These are phyloP conservation scores for Pyrgus malvae DNA, from an alignment of 2,888 invertebrate species.

Conservation along the genomic window DNA sequence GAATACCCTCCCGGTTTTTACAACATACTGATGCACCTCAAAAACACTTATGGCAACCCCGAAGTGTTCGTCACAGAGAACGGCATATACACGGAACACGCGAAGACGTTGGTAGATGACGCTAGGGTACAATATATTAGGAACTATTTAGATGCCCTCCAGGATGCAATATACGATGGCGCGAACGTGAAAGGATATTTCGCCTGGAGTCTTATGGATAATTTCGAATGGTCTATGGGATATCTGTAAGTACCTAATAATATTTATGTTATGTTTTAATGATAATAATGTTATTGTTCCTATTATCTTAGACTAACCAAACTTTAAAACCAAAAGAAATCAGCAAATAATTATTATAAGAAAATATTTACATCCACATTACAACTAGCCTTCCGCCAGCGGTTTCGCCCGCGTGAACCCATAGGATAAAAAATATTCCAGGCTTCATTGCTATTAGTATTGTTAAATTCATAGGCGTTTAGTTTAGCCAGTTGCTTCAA, in stretches of 20 bases:
- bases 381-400: too few relatives aligned
- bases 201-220: conserved; percentile 82
- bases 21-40: conserved; percentile 31
- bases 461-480: too few relatives aligned
- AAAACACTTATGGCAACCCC: conserved; percentile 34
- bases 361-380: too few relatives aligned
- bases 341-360: too few relatives aligned
- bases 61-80: conserved; percentile 70
- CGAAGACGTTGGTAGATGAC: conserved; percentile 55
- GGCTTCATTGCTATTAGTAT: too few relatives aligned
- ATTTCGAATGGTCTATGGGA: conserved; percentile 80
- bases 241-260: conserved; percentile 60
- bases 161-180: conserved; percentile 55
- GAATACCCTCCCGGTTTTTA: conserved; percentile 36
- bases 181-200: conserved; percentile 70
- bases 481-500: too few relatives aligned
- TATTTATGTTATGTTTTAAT: not conserved
- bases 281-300: too few relatives aligned
- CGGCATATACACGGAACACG: conserved; percentile 43
- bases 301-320: not conserved
- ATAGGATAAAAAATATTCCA: too few relatives aligned
- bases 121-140: conserved; percentile 51
- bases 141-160: conserved; percentile 51
- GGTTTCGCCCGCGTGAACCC: too few relatives aligned
- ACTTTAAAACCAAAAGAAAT: too few relatives aligned